Base-by-base conservation (phyloP, 2,888 invertebrate species). In the Phasia obesa region DNA sequence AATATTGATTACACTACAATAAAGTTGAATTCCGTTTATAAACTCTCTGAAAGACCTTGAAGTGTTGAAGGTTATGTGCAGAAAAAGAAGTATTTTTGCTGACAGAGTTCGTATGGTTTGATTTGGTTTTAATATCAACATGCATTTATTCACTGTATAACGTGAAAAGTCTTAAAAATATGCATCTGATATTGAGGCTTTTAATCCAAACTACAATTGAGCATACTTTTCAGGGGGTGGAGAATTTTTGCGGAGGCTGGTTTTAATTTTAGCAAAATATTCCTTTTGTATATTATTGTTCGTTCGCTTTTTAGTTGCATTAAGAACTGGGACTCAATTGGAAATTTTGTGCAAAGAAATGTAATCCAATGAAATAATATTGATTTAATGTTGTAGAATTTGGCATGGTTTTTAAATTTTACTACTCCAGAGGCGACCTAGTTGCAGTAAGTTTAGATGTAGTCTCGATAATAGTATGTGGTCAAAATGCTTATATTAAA, bases 21-120 rank as follows among this genome's bases (percentile, higher is more conserved):
- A 49, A 49, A 49, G 31, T 25, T 25, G 25, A 71, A 71, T 70
- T 70, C 17, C 23, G 35, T 57, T 59, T 59, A 59, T 44, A 59
- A 70, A 59, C 21, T 59, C 17, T 11, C 4, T 6, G 6, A 25
- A 42, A 55, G 35, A 59, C 15, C 15, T 49, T 59, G 47, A 13
- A 17, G 23, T 38, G 4, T 53, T 25, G 11, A 17, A 2, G 23
- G 7, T 38, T 38, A 35, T n/a, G 21, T 67, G 17, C 23, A 21
- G 2, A 4, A 38, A n/a, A 21, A 21, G 2, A 4, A 38, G 17
- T 25, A n/a, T 67, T 42, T 38, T 1, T 15, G 11, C 15, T 60
- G 17, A 35, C 59, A 23, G 31, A 2, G 15, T n/a, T n/a, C 2
- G 15, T 38, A 25, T 11, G 27, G 15, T 76, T 67, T 27, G 59